phyloP scores from a whole-genome alignment of 2,888 invertebrate species.

The Tipula helvola region DNA sequence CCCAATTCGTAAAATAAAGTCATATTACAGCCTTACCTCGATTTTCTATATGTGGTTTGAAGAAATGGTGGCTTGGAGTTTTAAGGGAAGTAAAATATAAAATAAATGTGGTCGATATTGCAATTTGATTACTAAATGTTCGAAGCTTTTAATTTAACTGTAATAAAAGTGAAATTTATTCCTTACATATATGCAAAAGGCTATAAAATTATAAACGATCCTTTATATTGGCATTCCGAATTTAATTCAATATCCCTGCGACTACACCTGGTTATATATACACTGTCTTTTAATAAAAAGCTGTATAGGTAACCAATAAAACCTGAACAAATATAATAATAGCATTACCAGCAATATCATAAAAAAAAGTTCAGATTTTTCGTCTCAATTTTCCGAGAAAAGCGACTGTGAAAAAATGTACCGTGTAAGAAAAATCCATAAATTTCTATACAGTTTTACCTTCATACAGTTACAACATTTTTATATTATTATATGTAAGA shows the following conservation, averaged over 20 bases:
- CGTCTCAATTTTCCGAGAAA: background rate
- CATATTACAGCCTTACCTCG: no score
- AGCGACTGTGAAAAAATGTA: background rate
- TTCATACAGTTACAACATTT: background rate
- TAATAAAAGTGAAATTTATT: no score
- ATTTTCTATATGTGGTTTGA: no score
- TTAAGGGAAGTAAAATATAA: no score
- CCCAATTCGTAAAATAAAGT: no score
- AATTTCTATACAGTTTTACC: background rate
- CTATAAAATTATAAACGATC: background rate
- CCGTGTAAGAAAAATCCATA: background rate
- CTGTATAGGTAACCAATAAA: background rate
- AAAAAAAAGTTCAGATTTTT: background rate
- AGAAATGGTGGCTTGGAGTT: no score
- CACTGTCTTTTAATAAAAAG: background rate
- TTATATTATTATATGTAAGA: background rate
- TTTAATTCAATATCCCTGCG: background rate
- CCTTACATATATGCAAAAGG: no score
- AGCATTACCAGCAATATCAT: background rate
- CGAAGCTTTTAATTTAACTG: background rate
- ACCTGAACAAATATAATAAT: background rate
- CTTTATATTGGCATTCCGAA: background rate
- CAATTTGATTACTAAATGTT: background rate
- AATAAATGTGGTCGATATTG: background rate
- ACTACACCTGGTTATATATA: background rate